Percentiles rank a stretch among this genome's conserved stretches.
These are phyloP conservation scores for honey bee (Apis mellifera) DNA, from an alignment of 1,140 invertebrate species.

Conservation along the genomic window DNA sequence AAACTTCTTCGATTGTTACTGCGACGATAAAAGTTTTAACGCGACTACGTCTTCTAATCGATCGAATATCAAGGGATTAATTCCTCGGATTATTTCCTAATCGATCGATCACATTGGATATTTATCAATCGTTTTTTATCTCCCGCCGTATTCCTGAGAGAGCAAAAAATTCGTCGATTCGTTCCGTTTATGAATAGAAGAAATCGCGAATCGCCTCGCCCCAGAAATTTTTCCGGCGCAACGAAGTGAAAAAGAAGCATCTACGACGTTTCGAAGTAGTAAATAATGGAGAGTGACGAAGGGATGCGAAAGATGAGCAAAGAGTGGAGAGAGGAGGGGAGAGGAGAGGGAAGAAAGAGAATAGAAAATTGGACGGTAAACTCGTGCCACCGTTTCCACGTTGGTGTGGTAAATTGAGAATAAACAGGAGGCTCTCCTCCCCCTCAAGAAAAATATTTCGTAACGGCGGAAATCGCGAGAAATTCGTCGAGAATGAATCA, in stretches of 20 bases:
- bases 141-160: neutral
- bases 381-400: conserved; percentile 64
- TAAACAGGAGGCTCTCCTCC: conserved; percentile 54
- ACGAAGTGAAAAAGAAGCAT: conserved; percentile 52
- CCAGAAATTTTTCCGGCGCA: conserved; percentile 50
- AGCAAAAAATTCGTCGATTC: neutral
- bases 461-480: conserved; percentile 1
- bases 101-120: neutral
- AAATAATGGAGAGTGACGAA: conserved; percentile 69
- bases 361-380: conserved; percentile 70
- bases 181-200: conserved; percentile 28
- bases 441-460: conserved; percentile 28
- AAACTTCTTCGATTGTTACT: too few relatives aligned
- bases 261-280: conserved; percentile 60
- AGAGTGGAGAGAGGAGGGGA: conserved; percentile 3
- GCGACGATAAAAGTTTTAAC: too few relatives aligned
- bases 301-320: conserved; percentile 49
- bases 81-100: neutral
- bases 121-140: neutral
- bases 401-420: conserved; percentile 64
- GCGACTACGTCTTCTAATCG: too few relatives aligned
- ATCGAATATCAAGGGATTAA: neutral
- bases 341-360: conserved; percentile 38
- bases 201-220: neutral
- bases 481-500: conserved; percentile 9